Conservation (phyloP, 2,113 vertebrate genomes). For the Centropus bengalensis region DNA sequence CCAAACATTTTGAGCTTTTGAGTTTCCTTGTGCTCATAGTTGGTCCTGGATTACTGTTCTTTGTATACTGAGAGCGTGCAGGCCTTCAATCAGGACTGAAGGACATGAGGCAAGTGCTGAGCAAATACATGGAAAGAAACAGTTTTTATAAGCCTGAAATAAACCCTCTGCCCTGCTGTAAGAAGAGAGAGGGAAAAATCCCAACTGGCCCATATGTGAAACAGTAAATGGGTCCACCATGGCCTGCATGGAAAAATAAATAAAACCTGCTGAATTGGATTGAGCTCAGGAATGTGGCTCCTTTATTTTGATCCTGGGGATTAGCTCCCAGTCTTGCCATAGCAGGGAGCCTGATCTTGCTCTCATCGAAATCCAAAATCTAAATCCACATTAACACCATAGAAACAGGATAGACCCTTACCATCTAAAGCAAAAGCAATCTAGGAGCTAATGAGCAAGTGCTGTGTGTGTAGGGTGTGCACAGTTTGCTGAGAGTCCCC, state of each 20-base stretch:
- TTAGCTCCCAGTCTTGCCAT: slow-evolving; percentile 69
- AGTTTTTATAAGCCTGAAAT: slow-evolving; percentile 51
- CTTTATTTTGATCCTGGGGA: slow-evolving; percentile 68
- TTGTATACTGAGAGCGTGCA: background rate
- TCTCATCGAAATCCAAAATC: slow-evolving; percentile 55
- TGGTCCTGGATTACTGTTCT: background rate
- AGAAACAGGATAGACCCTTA: slow-evolving; percentile 55
- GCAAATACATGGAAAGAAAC: slow-evolving; percentile 25
- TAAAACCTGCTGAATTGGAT: slow-evolving; percentile 69
- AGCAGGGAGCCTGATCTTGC: slow-evolving; percentile 63
- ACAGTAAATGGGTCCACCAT: slow-evolving; percentile 65
- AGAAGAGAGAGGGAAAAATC: slow-evolving; percentile 40
- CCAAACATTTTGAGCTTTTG: background rate
- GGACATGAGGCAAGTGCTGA: slow-evolving; percentile 4
- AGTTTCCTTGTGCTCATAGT: background rate
- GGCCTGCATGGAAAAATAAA: slow-evolving; percentile 69
- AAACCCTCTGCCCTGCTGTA: slow-evolving; percentile 31
- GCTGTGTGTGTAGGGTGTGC: background rate
- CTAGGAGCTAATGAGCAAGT: background rate
- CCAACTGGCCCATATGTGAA: slow-evolving; percentile 51
- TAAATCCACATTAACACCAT: slow-evolving; percentile 63
- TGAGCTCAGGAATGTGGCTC: slow-evolving; percentile 57
- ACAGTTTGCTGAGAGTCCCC: background rate
- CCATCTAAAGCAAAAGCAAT: slow-evolving; percentile 34
- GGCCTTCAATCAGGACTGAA: background rate